Conservation (phyloP, 2,797 vertebrate genomes). For the Psittacula echo region DNA sequence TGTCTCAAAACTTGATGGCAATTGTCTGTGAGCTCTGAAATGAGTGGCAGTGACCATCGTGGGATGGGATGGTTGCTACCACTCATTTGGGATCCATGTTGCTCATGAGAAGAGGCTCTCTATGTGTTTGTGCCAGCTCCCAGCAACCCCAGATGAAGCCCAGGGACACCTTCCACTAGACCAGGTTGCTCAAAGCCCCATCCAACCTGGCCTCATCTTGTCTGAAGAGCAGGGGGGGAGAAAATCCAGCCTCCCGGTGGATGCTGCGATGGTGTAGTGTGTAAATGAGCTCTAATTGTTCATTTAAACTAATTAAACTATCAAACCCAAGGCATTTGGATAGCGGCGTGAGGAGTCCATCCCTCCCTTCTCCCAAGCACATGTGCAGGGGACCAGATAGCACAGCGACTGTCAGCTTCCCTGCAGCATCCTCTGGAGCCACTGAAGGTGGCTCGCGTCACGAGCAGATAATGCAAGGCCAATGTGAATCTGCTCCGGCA, state of each 20-base stretch:
- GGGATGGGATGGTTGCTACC: neutral
- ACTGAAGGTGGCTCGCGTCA: neutral
- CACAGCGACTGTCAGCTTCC: neutral
- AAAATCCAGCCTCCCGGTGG: neutral
- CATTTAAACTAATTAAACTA: neutral
- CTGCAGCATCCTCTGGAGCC: neutral
- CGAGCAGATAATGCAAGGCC: neutral
- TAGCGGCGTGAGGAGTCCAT: neutral
- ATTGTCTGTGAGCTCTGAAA: neutral
- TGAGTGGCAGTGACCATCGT: accelerated
- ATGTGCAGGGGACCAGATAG: neutral
- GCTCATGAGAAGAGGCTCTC: neutral
- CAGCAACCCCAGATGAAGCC: neutral
- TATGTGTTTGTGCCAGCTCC: neutral
- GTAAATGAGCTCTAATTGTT: neutral
- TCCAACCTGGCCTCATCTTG: neutral
- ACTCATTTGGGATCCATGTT: neutral
- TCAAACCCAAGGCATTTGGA: neutral
- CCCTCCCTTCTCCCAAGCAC: neutral
- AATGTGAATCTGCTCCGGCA: neutral
- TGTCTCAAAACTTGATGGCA: neutral
- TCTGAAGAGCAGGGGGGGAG: neutral
- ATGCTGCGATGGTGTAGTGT: neutral
- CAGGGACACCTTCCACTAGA: neutral
- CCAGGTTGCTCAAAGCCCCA: neutral